These are phyloP conservation scores for Myoxocephalus aenaeus DNA, from an alignment of 2,797 vertebrate genomes.

Conservation along the genomic window DNA sequence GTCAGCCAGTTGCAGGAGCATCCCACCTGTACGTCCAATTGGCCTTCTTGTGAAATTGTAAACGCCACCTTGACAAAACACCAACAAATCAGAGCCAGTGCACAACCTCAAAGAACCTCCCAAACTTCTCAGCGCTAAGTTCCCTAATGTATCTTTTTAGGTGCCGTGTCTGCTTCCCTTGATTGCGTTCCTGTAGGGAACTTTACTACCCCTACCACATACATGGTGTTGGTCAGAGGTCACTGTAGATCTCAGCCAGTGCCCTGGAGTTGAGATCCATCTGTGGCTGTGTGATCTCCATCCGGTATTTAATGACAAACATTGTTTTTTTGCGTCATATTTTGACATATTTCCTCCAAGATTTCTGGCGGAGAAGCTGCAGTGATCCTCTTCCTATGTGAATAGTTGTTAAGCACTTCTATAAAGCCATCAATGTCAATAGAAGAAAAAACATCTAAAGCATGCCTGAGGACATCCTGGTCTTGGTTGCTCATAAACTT, in stretches of 20 bases:
- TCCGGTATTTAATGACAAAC: no score
- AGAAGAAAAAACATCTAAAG: not conserved
- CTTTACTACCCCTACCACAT: no score
- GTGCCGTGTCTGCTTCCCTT: not conserved
- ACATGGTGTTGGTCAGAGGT: not conserved
- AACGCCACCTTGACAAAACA: no score
- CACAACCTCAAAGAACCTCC: not conserved
- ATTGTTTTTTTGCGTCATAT: no score
- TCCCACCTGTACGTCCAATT: not conserved
- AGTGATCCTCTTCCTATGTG: not conserved
- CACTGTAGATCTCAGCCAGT: no score
- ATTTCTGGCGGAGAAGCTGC: not conserved
- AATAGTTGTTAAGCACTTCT: not conserved
- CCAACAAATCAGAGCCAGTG: not conserved
- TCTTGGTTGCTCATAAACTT: constrained; percentile 2
- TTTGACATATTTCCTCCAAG: not conserved
- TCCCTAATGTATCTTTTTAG: not conserved
- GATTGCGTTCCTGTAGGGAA: not conserved
- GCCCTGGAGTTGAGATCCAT: no score
- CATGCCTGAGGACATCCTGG: not conserved
- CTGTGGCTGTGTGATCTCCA: no score
- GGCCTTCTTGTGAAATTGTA: constrained; percentile 4
- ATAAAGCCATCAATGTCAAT: not conserved
- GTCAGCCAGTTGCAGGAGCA: constrained; percentile 2
- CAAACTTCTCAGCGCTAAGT: no score